A percentile compares a stretch with the other conserved stretches of the same genome.
Conservation (phyloP, 2,113 vertebrate genomes). For the Ceyx melanurus region DNA sequence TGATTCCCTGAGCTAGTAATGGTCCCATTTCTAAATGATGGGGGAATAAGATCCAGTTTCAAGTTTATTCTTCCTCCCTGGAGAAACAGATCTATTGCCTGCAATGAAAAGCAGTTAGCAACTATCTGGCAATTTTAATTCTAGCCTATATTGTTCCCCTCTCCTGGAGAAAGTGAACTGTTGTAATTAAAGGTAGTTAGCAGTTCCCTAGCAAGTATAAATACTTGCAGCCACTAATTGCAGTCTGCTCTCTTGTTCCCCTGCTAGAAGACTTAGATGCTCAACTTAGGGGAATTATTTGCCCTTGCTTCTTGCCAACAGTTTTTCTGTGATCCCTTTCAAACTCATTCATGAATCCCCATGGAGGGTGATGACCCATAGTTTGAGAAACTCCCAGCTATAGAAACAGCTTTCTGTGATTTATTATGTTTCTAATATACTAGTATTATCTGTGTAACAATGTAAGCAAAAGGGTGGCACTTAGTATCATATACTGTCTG, state of each 20-base stretch:
- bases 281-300: not conserved
- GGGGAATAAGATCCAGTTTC: not conserved
- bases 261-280: not conserved
- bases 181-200: constrained; percentile 66
- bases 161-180: constrained; percentile 32
- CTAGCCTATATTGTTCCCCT: constrained; percentile 37
- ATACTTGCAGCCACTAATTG: constrained; percentile 61
- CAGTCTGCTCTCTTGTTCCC: constrained; percentile 19
- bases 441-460: not conserved
- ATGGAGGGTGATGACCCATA: not conserved
- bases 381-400: not conserved
- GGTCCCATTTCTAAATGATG: constrained; percentile 18
- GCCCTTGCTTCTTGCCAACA: not conserved
- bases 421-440: not conserved
- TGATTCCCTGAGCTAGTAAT: constrained; percentile 30
- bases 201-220: constrained; percentile 46
- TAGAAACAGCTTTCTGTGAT: not conserved
- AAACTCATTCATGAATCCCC: not conserved
- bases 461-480: not conserved
- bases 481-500: not conserved
- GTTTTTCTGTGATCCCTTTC: constrained; percentile 13
- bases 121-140: constrained; percentile 47
- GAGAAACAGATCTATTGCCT: constrained; percentile 43
- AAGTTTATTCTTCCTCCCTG: constrained; percentile 50
- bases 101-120: constrained; percentile 46